phyloP scores from a whole-genome alignment of 2,113 vertebrate species.

The Danio rerio region GRCz12tu NC_133192.1:3798501-3799000 shows the following conservation, averaged over 20 bases:
- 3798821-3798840: background rate
- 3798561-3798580: too few relatives aligned
- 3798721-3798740: background rate
- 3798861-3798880: background rate
- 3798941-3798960: background rate
- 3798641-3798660: too few relatives aligned
- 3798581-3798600: too few relatives aligned
- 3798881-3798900: background rate
- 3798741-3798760: too few relatives aligned
- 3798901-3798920: slow-evolving; percentile 6
- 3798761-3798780: background rate
- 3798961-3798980: background rate
- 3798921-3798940: background rate
- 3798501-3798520: too few relatives aligned
- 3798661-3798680: too few relatives aligned
- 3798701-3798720: too few relatives aligned
- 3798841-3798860: background rate
- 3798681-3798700: too few relatives aligned
- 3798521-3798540: too few relatives aligned
- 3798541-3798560: too few relatives aligned
- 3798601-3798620: too few relatives aligned
- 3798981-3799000: background rate
- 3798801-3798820: background rate
- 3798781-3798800: background rate
- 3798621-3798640: too few relatives aligned